Evolutionary conservation across 2,113 vertebrate genomes (phyloP), one percentile per base, ranked within the genome.

Genomic region (Nothobranchius furzeri): DNA sequence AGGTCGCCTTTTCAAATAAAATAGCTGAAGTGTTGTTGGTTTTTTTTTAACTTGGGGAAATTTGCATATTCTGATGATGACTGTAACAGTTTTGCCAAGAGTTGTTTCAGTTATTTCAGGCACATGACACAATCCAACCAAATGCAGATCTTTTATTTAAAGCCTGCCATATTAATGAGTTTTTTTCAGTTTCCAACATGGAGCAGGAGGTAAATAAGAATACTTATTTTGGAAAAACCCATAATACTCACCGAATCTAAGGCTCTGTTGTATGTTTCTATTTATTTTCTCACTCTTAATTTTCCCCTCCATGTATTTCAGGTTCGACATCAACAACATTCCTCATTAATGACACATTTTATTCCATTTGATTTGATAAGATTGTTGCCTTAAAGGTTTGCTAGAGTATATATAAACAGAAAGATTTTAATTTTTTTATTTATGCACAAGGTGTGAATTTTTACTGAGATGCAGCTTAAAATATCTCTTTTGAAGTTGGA

Each of bases 1-100:
- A 0, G 70, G 73, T 36, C 82, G 80, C 71, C 87, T 94, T 57
- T 79, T 92, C 35, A 86, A 85, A 83, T 90, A 56, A 92, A 45
- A 64, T 30, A 37, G 25, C 71, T 55, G 55, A 14, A 46, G 9
- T 20, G 24, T 24, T 10, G 11, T 12, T 35, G 25, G n/a, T 35
- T 6, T 40, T 48, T 20, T 17, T 13, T 12, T 40, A 66, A 13
- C 12, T 12, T 80, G 63, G 24, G 64, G 45, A 57, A 61, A 73
- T 46, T 35, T 15, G 0, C 10, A 60, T 37, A 35, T 59, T 35
- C 4, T 50, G 50, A 63, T 2, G 1, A n/a, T 14, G 20, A 12
- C 36, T 12, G 54, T 15, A 24, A 47, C 30, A 17, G 48, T 37
- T n/a, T 54, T 36, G 47, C 13, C 45, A 47, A 6, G 47, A 17